Evolutionary conservation across 2,113 vertebrate species (phyloP), one percentile per base, ranked within the genome.

Genomic region (Pelecanus crispus): DNA sequence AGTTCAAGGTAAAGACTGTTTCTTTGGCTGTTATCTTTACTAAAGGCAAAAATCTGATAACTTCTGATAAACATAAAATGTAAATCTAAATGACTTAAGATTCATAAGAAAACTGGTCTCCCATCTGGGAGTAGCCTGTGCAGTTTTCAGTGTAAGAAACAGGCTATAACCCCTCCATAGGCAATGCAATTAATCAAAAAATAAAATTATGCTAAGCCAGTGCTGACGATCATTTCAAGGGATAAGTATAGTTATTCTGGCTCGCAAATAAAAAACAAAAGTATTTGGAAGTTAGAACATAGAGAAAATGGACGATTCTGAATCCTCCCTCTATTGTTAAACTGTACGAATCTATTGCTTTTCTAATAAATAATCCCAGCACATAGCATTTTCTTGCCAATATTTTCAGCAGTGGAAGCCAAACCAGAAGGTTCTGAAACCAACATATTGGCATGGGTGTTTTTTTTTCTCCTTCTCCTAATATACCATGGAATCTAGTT

Each of bases 401-500:
- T 93, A 90, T 95, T 97, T 96, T 97, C 96, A 92, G 75, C 65
- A 47, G 81, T 21, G 11, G 74, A 92, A 84, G 77, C 94, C 88
- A 95, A 94, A 93, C 73, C 86, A 93, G 90, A 97, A 97, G 63
- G 80, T 97, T 97, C 94, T 95, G 92, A 97, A 96, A 95, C 95
- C 71, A 94, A 82, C 92, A 92, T 93, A 95, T 87, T 97, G 95
- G 95, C 97, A 96, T 66, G 87, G 53, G 49, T 88, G 40, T 5
- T 97, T 86, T 86, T 90, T 90, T 94, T 67, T 53, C 72, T 94
- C 65, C 79, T 93, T 75, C 93, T 95, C 81, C 75, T 94, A 94
- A 94, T 94, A 95, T 95, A 92, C 81, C 94, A 90, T 95, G 94
- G 95, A 97, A 97, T 98, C 96, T 93, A 97, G 95, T 96, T 97